A percentile compares a stretch with the other conserved stretches of the same genome.
Conservation (phyloP, 2,888 invertebrate species). For the Folsomia manolachei region DNA sequence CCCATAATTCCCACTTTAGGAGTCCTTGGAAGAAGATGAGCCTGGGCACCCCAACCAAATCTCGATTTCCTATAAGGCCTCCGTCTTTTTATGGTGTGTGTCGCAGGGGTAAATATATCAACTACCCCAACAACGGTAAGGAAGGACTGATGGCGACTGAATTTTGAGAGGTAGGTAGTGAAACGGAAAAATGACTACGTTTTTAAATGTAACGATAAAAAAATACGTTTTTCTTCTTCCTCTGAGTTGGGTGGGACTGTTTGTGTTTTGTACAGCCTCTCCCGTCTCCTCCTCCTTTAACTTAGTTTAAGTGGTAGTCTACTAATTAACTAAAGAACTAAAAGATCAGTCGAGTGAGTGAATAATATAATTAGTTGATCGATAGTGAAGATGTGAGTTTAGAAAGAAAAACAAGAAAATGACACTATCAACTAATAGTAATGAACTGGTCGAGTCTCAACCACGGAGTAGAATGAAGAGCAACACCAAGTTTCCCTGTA, state of each 20-base stretch:
- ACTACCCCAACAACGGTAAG: not conserved
- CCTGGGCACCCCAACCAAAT: not conserved
- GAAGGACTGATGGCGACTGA: not conserved
- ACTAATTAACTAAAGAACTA: not conserved
- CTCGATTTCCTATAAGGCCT: not conserved
- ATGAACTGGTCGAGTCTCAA: not conserved
- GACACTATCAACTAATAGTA: not conserved
- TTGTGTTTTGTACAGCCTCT: not conserved
- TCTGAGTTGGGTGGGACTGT: not conserved
- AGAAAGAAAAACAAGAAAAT: not conserved
- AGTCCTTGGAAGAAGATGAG: not conserved
- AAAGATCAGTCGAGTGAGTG: not conserved
- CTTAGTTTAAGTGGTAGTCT: not conserved
- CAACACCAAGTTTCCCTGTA: not conserved
- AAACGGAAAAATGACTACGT: not conserved
- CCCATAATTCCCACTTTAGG: not conserved
- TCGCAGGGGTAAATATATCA: not conserved
- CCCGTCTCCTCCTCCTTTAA: no score
- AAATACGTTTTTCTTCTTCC: not conserved
- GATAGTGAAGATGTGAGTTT: not conserved
- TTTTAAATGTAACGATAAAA: no score
- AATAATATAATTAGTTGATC: not conserved
- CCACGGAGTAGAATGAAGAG: not conserved
- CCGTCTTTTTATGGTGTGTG: not conserved
- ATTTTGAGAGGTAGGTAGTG: no score